Evolutionary conservation across 1,140 invertebrate genomes (phyloP).

Genomic region (Yoshiicerus persimilis): DNA sequence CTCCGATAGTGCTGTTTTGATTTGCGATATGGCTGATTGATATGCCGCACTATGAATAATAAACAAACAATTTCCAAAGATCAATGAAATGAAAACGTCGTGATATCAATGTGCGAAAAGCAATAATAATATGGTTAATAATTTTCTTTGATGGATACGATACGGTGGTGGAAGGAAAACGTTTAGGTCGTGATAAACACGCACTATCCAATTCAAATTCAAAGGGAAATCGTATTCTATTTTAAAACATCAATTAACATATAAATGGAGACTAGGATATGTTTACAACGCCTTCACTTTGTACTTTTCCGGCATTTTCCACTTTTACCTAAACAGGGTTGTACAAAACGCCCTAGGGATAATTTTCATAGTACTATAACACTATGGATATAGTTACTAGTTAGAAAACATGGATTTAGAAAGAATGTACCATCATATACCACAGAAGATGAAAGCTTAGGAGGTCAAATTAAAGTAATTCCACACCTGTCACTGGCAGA

Average conservation of each 20-base stretch:
- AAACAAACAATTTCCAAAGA: background rate
- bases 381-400: too few relatives aligned
- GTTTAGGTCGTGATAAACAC: background rate
- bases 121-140: background rate
- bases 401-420: background rate
- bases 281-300: too few relatives aligned
- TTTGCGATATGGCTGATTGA: constrained; percentile 47
- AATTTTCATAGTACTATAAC: too few relatives aligned
- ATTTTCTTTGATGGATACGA: too few relatives aligned
- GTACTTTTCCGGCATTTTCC: background rate
- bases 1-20: constrained; percentile 45
- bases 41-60: constrained; percentile 39
- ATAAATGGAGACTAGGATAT: background rate
- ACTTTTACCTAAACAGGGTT: too few relatives aligned
- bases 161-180: too few relatives aligned
- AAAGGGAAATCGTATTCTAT: background rate
- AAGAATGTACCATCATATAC: background rate
- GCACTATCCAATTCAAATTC: background rate
- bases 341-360: too few relatives aligned
- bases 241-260: background rate
- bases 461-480: background rate
- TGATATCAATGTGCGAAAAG: background rate
- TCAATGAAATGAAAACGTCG: background rate
- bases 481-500: constrained; percentile 41
- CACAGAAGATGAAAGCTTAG: background rate